A percentile compares a stretch with the other conserved stretches of the same genome.
Conservation (phyloP, 2,113 vertebrate genomes). For the Clarias magur region DNA sequence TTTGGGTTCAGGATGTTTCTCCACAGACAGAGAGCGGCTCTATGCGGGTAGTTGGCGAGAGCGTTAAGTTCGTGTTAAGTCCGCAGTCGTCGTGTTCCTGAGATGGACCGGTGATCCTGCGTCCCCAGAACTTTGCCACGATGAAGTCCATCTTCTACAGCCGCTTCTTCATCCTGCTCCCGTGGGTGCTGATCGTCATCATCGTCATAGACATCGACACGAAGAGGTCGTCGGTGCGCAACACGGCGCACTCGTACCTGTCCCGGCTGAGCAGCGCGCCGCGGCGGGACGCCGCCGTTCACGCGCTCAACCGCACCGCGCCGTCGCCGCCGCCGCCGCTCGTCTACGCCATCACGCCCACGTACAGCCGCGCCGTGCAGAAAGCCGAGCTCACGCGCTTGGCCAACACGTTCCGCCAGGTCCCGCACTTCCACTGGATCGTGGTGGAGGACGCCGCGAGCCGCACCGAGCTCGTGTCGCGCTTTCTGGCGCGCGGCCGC, state of each 20-base stretch:
- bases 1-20: constrained; percentile 17
- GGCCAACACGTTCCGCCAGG: constrained; percentile 93
- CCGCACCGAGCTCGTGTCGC: constrained; percentile 87
- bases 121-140: constrained; percentile 52
- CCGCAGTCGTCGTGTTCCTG: neutral
- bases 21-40: neutral
- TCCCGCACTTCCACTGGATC: constrained; percentile 91
- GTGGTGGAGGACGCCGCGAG: constrained; percentile 88
- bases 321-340: constrained; percentile 66
- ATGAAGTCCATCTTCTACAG: constrained; percentile 88
- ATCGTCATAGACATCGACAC: constrained; percentile 89
- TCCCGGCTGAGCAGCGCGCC: constrained; percentile 59
- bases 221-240: constrained; percentile 69
- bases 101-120: constrained; percentile 58
- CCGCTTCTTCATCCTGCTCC: constrained; percentile 88
- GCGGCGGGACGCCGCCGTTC: constrained; percentile 48
- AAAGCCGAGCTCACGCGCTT: constrained; percentile 95
- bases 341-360: constrained; percentile 94
- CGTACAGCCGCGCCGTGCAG: constrained; percentile 92
- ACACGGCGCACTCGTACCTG: constrained; percentile 65
- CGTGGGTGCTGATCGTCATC: constrained; percentile 91
- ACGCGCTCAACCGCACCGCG: constrained; percentile 53
- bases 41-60: neutral
- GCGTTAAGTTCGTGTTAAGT: neutral
- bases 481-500: constrained; percentile 82